Conservation (phyloP, 2,888 invertebrate species). For the Chymomyza fuscimana region DNA sequence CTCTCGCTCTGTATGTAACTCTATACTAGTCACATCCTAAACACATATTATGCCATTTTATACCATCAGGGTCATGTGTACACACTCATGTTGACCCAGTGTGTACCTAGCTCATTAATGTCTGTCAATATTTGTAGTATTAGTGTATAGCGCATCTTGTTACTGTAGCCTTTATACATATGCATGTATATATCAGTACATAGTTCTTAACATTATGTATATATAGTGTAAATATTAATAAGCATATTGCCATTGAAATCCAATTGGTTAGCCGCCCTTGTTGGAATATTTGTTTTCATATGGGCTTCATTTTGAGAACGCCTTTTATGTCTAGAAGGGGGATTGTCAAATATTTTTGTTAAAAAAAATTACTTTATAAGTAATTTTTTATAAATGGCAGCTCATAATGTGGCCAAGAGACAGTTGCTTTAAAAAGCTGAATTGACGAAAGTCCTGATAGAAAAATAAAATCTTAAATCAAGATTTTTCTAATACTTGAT, state of each 20-base stretch:
- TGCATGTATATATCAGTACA: not conserved
- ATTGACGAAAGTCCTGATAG: too few relatives aligned
- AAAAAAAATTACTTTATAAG: too few relatives aligned
- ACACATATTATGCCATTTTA: not conserved
- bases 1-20: not conserved
- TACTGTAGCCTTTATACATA: not conserved
- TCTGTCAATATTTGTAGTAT: constrained; percentile 7
- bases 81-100: not conserved
- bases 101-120: constrained; percentile 7
- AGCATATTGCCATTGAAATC: not conserved
- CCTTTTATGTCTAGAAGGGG: too few relatives aligned
- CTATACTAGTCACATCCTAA: not conserved
- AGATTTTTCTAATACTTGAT: too few relatives aligned
- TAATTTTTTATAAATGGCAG: too few relatives aligned
- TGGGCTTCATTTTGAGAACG: not conserved
- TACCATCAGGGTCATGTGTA: not conserved
- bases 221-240: not conserved
- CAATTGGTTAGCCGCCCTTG: not conserved
- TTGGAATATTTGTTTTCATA: not conserved
- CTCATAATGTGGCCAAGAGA: too few relatives aligned
- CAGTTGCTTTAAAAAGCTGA: too few relatives aligned
- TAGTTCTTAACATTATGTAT: not conserved
- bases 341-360: too few relatives aligned
- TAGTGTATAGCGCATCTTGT: not conserved
- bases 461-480: too few relatives aligned